Base-by-base conservation (phyloP, 2,888 invertebrate species). In the Junonia oenone region DNA sequence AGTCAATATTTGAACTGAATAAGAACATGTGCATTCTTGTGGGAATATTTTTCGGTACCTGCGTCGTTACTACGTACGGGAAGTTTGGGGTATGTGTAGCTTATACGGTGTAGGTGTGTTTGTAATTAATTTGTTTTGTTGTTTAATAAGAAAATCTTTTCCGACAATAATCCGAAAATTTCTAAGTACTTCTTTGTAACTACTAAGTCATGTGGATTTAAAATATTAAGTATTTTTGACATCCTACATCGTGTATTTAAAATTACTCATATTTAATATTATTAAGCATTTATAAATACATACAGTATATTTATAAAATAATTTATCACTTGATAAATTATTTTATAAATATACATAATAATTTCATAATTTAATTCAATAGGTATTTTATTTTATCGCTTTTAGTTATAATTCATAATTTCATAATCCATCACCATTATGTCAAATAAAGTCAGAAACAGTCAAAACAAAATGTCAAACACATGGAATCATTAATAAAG, bases 1-100 rank as follows among this genome's bases (percentile, higher is more conserved):
- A n/a, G n/a, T n/a, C n/a, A 85, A 86, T 88, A 87, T 87, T 88
- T 88, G 84, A 83, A 83, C 83, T 82, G 68, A 66, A 65, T 66
- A 64, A 26, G 57, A 75, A 71, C 78, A 78, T 75, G 71, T 80
- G 49, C 38, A 54, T 56, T 68, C 56, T 59, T 69, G 71, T 73
- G 73, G 72, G 75, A 75, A 74, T 61, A 51, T 64, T 59, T 38
- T 26, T 19, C 48, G 45, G 57, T 57, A 62, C 56, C 58, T 62
- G 50, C 13, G 35, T 6, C 9, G 15, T 40, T 13, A 43, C 43
- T 43, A 26, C 26, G 22, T 43, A 22, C 22, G n/a, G 15, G 14
- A 37, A 14, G 27, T 40, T 43, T 11, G n/a, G 4, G n/a, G 11
- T n/a, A n/a, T n/a, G 11, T 1, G n/a, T 33, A 33, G n/a, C 29